These are phyloP conservation scores for Alethe castanea DNA, from an alignment of 2,113 vertebrate genomes.

Conservation along the genomic window DNA sequence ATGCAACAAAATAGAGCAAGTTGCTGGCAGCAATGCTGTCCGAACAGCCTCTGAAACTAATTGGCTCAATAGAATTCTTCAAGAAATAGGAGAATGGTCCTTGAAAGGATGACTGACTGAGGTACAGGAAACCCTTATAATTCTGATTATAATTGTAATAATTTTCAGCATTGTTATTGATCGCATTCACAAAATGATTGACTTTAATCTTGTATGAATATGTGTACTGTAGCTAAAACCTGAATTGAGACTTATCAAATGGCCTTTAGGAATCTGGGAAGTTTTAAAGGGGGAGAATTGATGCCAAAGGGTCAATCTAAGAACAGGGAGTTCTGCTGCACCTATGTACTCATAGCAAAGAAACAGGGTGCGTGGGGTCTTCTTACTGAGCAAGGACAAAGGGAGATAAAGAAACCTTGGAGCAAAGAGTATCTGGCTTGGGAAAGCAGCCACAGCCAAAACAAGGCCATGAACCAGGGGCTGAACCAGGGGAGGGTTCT, in stretches of 20 bases:
- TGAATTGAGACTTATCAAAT: not conserved
- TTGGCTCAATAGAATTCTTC: not conserved
- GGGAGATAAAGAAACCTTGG: not conserved
- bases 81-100: no score
- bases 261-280: not conserved
- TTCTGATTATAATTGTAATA: not conserved
- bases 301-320: not conserved
- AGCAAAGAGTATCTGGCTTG: no score
- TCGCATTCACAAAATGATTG: accelerated
- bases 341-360: not conserved
- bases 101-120: not conserved
- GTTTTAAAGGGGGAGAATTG: not conserved
- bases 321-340: not conserved
- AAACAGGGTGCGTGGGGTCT: no score
- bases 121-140: not conserved
- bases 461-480: not conserved
- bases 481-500: not conserved
- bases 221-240: not conserved
- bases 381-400: not conserved
- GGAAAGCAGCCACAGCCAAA: not conserved
- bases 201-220: not conserved
- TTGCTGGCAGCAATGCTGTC: not conserved
- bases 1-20: not conserved
- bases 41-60: not conserved
- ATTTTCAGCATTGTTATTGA: not conserved